Evolutionary conservation across 2,888 invertebrate genomes (phyloP).

Genomic region (Xestia c-nigrum): DNA sequence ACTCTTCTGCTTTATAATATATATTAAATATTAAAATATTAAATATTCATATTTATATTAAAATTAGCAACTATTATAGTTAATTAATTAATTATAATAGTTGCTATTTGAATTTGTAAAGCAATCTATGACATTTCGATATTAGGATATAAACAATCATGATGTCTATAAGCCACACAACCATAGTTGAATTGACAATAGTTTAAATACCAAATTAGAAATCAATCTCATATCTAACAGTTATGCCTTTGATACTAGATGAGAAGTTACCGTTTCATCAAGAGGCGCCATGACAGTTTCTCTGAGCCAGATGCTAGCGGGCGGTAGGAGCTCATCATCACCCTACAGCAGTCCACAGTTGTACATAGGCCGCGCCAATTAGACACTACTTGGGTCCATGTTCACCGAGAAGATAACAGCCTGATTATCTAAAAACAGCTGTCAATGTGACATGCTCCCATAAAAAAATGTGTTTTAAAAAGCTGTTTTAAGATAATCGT

Average conservation of each 20-base stretch:
- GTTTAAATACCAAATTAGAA: not conserved
- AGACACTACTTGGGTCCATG: too few relatives aligned
- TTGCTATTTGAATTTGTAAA: not conserved
- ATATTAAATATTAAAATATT: too few relatives aligned
- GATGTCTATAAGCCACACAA: not conserved
- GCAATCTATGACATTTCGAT: not conserved
- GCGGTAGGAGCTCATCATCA: conserved; percentile 79
- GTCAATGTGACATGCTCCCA: too few relatives aligned
- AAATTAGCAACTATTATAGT: too few relatives aligned
- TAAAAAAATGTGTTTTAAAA: too few relatives aligned
- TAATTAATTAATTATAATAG: not conserved
- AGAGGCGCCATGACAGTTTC: conserved; percentile 86
- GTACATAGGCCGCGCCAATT: not conserved
- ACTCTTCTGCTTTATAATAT: too few relatives aligned
- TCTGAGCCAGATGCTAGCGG: conserved; percentile 81
- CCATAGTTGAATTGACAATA: not conserved
- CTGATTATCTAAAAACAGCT: too few relatives aligned
- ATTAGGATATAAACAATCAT: not conserved
- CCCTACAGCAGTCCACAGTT: not conserved
- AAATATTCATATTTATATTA: too few relatives aligned
- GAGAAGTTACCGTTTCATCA: conserved; percentile 80
- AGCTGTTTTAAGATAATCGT: too few relatives aligned
- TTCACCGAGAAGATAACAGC: too few relatives aligned
- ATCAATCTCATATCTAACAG: not conserved
- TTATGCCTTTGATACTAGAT: not conserved